Evolutionary conservation across 2,113 vertebrate genomes (phyloP).

Genomic region (Cyphomyrus plagiostoma): DNA sequence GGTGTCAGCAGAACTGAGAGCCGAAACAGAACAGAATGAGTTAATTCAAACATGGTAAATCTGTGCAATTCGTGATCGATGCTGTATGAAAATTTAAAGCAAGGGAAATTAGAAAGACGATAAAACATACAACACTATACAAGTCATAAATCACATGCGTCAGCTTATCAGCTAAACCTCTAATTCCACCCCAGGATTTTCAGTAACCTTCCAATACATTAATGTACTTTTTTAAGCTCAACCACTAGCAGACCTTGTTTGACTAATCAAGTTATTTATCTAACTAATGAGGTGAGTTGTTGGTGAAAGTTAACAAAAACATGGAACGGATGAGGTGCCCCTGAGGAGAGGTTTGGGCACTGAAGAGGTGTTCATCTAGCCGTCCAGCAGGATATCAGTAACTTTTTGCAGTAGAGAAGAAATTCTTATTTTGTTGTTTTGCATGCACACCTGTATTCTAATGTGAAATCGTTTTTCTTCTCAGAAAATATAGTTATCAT

Average conservation of each 20-base stretch:
- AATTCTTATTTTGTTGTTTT: not conserved
- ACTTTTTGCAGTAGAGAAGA: not conserved
- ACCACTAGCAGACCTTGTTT: not conserved
- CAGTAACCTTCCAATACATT: not conserved
- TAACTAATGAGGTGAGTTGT: not conserved
- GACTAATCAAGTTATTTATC: not conserved
- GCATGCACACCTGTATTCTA: not conserved
- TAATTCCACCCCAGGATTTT: not conserved
- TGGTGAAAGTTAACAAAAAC: not conserved
- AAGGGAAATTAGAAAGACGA: not conserved
- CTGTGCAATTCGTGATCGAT: not conserved
- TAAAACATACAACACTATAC: not conserved
- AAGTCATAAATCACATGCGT: not conserved
- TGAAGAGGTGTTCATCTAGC: not conserved
- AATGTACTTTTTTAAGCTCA: not conserved
- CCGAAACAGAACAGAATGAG: not conserved
- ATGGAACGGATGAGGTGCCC: not conserved
- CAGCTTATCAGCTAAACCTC: not conserved
- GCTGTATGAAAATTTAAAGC: not conserved
- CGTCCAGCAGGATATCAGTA: not conserved
- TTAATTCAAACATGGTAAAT: not conserved
- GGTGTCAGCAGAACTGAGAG: slow-evolving; percentile 48
- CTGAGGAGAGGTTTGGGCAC: not conserved
- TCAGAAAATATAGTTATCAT: not conserved
- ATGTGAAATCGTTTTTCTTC: not conserved